These are phyloP conservation scores for Orthochromis malagaraziensis DNA, from an alignment of 2,113 vertebrate species.

Conservation along the genomic window DNA sequence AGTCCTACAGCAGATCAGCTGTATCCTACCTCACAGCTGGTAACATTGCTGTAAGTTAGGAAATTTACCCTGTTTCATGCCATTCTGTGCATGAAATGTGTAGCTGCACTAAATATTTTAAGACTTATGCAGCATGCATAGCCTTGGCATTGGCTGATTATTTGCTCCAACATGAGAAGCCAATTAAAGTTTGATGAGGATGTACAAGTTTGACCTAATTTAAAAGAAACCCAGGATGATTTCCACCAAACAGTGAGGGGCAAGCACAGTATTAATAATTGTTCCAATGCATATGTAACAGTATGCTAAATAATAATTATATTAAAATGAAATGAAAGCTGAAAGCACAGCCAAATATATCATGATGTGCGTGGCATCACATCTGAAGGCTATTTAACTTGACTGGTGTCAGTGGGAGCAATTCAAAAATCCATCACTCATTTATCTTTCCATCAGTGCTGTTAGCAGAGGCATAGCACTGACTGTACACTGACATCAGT, in stretches of 20 bases:
- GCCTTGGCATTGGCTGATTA: neutral
- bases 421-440: constrained; percentile 14
- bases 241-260: neutral
- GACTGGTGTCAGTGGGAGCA: neutral
- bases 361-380: neutral
- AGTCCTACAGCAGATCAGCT: neutral
- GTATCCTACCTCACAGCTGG: neutral
- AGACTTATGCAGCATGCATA: neutral
- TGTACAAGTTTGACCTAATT: neutral
- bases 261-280: neutral
- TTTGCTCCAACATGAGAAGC: neutral
- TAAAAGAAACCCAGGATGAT: neutral
- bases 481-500: constrained; percentile 10
- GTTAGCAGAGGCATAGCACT: neutral
- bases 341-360: neutral
- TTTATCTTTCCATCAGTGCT: neutral
- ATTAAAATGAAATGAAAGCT: neutral
- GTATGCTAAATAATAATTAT: neutral
- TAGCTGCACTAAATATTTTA: neutral
- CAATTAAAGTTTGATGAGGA: neutral
- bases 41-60: neutral
- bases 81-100: neutral
- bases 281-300: neutral
- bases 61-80: neutral
- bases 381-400: neutral